Percentiles rank a stretch among this genome's conserved stretches.
These are phyloP conservation scores for Epizoanthus stellaris DNA, from an alignment of 92 coral and sea anemone species.

Conservation along the genomic window DNA sequence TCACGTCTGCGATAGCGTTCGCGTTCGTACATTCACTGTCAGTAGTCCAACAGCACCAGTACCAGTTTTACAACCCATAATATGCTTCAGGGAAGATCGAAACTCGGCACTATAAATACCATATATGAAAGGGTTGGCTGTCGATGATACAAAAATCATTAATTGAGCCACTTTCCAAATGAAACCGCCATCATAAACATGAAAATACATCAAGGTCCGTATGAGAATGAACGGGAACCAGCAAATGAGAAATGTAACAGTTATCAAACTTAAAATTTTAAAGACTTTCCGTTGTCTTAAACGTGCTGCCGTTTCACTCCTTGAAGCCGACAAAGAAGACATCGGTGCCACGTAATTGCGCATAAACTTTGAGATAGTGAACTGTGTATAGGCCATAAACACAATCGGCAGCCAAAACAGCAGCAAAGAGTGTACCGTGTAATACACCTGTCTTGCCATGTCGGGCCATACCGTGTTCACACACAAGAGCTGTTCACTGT, in stretches of 20 bases:
- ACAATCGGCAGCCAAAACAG: conserved; percentile 28
- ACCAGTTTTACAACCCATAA: background rate
- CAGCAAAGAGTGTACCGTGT: conserved; percentile 36
- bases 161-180: conserved; percentile 54
- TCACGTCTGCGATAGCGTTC: too few species aligned
- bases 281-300: conserved; percentile 49
- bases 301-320: background rate
- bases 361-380: conserved; percentile 6
- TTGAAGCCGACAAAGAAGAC: background rate
- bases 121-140: conserved; percentile 46
- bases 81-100: background rate
- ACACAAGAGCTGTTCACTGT: conserved; percentile 15
- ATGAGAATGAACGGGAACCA: conserved; percentile 55
- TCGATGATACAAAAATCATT: conserved; percentile 31
- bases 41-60: background rate
- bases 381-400: background rate
- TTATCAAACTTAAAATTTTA: conserved; percentile 30
- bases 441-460: conserved; percentile 36
- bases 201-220: conserved; percentile 51
- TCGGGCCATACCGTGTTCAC: conserved; percentile 41
- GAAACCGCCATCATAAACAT: conserved; percentile 29
- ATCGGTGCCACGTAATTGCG: background rate
- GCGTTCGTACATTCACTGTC: background rate
- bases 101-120: conserved; percentile 50
- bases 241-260: conserved; percentile 43